Percentiles rank a stretch among this genome's conserved stretches.
Evolutionary conservation across 64 coral and sea anemone species (phyloP).

Genomic region (Dendronephthya gigantea): DNA sequence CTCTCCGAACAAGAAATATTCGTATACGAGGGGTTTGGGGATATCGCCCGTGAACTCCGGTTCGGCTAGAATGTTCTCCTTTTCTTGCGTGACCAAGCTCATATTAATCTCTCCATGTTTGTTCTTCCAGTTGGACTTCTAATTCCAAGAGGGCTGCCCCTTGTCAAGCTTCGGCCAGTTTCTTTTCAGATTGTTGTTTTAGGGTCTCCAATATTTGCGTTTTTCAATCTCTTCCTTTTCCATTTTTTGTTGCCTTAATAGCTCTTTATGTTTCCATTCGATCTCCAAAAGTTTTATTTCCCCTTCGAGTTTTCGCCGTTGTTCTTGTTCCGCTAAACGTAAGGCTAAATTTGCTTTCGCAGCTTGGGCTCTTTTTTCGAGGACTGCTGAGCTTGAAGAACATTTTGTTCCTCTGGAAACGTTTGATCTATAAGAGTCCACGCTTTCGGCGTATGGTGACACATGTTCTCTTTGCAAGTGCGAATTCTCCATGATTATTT

Average conservation of each 20-base stretch:
- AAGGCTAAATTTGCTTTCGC: constrained; percentile 19
- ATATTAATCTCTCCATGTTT: background rate
- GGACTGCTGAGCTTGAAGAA: constrained; percentile 1
- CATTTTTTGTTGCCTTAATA: too few species aligned
- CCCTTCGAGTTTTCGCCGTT: background rate
- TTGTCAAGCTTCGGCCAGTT: constrained; percentile 24
- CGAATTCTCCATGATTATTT: too few species aligned
- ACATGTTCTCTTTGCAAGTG: too few species aligned
- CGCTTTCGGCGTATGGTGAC: background rate
- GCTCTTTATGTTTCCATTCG: background rate
- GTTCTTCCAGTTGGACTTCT: background rate
- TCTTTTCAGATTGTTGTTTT: too few species aligned
- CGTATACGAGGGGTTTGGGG: background rate
- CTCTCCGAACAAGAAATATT: too few species aligned
- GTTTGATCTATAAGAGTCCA: background rate
- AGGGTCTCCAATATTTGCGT: too few species aligned
- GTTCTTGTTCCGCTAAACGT: constrained; percentile 7
- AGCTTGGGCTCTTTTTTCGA: too few species aligned
- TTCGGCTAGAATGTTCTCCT: background rate
- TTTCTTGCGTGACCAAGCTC: background rate
- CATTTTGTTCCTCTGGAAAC: background rate
- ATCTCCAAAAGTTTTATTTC: constrained; percentile 21
- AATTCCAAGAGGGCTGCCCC: constrained; percentile 12
- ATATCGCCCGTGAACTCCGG: background rate
- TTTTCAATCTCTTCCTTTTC: too few species aligned